These are phyloP conservation scores for Porites australiensis DNA, from an alignment of 64 coral and sea anemone genomes.

Conservation along the genomic window DNA sequence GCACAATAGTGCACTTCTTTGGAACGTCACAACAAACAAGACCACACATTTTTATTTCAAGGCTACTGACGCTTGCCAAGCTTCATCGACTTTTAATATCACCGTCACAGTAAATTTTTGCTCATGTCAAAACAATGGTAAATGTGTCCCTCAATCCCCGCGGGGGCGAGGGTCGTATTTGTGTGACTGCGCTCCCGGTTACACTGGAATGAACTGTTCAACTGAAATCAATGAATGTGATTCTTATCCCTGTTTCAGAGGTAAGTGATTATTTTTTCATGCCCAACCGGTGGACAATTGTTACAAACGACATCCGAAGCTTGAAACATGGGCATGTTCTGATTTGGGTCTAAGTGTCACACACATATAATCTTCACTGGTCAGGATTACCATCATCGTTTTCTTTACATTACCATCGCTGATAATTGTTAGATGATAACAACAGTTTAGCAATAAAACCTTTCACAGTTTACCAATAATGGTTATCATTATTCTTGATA, in stretches of 20 bases:
- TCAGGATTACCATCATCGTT: too few relatives aligned
- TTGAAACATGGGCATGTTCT: too few relatives aligned
- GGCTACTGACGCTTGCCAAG: slow-evolving; percentile 59
- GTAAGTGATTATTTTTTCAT: not conserved
- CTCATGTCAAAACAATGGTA: slow-evolving; percentile 39
- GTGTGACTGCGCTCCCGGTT: slow-evolving; percentile 32
- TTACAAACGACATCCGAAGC: too few relatives aligned
- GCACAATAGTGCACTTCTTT: not conserved
- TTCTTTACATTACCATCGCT: too few relatives aligned
- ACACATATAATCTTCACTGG: too few relatives aligned
- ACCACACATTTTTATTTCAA: slow-evolving; percentile 43
- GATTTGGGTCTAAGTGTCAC: too few relatives aligned
- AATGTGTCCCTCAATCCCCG: slow-evolving; percentile 9
- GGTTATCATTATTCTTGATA: too few relatives aligned
- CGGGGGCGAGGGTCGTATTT: slow-evolving; percentile 19
- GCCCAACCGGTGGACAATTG: too few relatives aligned
- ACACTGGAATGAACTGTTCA: slow-evolving; percentile 30
- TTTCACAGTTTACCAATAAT: too few relatives aligned
- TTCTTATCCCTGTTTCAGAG: slow-evolving; percentile 36
- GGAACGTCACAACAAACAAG: slow-evolving; percentile 53
- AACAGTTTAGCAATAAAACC: too few relatives aligned
- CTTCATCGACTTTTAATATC: slow-evolving; percentile 23
- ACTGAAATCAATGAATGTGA: slow-evolving; percentile 37
- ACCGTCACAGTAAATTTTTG: slow-evolving; percentile 11
- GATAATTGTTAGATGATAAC: too few relatives aligned